phyloP scores from a whole-genome alignment of 1,140 invertebrate genomes.

The Brachionus asplanchnoidis region DNA sequence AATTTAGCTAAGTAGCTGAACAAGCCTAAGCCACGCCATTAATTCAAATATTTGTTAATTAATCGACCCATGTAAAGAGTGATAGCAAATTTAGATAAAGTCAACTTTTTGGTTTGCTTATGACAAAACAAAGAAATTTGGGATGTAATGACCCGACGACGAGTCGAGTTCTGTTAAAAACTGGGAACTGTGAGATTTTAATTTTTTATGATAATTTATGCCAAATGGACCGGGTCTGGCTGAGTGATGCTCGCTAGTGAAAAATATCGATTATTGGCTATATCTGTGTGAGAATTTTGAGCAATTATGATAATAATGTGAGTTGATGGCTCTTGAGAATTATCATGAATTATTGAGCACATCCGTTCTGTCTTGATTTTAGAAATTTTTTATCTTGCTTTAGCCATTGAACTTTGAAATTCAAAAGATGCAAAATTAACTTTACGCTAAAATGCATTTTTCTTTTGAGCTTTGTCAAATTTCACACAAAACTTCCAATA shows the following conservation, averaged over 20 bases:
- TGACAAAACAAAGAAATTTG: not conserved
- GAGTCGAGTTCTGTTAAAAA: not conserved
- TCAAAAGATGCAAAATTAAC: not conserved
- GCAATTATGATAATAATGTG: not conserved
- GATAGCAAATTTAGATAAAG: not conserved
- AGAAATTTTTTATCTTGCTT: not conserved
- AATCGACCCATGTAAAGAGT: not conserved
- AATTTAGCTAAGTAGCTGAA: not conserved
- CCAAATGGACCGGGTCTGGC: not conserved
- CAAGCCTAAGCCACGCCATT: slow-evolving; percentile 29
- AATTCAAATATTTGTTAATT: slow-evolving; percentile 35
- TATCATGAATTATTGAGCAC: not conserved
- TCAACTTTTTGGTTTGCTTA: not conserved
- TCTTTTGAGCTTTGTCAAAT: too few relatives aligned
- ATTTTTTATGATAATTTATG: not conserved
- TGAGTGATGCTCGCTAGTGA: not conserved
- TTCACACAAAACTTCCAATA: too few relatives aligned
- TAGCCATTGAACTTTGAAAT: not conserved
- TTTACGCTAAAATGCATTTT: not conserved
- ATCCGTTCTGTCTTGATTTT: not conserved
- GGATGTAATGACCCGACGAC: not conserved
- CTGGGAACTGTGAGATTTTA: not conserved
- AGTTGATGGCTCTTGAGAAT: not conserved
- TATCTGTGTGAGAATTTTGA: not conserved
- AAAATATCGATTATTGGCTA: not conserved